Evolutionary conservation across 2,888 invertebrate genomes (phyloP).

Genomic region (Campoletis raptor): DNA sequence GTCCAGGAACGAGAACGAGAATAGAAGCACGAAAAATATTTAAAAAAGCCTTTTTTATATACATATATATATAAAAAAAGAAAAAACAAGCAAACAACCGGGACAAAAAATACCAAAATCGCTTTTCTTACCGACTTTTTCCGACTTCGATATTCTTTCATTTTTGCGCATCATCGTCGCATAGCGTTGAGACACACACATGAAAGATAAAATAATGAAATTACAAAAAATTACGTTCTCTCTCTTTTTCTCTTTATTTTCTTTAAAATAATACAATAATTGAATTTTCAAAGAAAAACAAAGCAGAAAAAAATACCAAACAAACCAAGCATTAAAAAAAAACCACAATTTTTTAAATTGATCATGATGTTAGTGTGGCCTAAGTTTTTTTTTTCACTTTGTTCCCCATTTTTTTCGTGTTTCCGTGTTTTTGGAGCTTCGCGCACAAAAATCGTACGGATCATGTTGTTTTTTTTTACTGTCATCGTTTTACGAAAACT

Average conservation of each 20-base stretch:
- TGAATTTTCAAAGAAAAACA: no score
- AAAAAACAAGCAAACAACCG: not conserved
- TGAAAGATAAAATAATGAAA: not conserved
- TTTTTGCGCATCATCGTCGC: conserved; percentile 40
- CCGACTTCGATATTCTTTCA: conserved; percentile 48
- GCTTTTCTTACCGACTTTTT: conserved; percentile 48
- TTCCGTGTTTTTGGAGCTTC: not conserved
- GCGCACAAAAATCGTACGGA: conserved; percentile 2
- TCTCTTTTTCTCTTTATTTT: conserved; percentile 23
- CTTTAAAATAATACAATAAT: not conserved
- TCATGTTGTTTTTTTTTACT: conserved; percentile 19
- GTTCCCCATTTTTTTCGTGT: not conserved
- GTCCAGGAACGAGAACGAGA: not conserved
- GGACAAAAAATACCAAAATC: not conserved
- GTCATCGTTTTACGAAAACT: not conserved
- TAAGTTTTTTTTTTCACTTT: conserved; percentile 38
- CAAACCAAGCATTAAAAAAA: not conserved
- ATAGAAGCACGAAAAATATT: conserved; percentile 24
- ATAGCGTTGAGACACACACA: conserved; percentile 22
- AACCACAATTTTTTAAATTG: not conserved
- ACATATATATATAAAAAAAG: conserved; percentile 32
- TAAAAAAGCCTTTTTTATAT: not conserved
- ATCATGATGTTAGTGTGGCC: conserved; percentile 49
- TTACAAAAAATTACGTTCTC: not conserved
- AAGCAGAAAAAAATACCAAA: not conserved